Conservation (phyloP, 2,113 vertebrate species). For the Oceanodroma tethys region DNA sequence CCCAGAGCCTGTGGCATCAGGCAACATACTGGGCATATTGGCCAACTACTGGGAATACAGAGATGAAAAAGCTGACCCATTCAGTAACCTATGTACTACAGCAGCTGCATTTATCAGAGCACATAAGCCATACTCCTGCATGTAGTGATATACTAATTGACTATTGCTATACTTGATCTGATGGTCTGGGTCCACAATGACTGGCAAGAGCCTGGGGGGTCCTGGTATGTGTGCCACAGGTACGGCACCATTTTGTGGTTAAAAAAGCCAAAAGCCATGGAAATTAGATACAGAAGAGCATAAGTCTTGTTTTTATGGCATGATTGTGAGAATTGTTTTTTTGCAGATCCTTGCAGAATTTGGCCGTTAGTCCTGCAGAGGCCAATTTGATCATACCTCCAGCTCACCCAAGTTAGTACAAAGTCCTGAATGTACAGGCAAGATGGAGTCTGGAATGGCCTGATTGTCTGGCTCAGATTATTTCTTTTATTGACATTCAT, state of each 20-base stretch:
- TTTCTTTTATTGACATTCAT: not conserved
- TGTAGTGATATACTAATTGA: not conserved
- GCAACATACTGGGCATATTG: too few species aligned
- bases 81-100: not conserved
- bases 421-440: not conserved
- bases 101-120: not conserved
- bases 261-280: not conserved
- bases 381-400: not conserved
- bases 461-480: not conserved
- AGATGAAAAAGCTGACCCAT: not conserved
- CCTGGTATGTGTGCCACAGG: not conserved
- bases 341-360: not conserved
- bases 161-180: not conserved
- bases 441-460: not conserved
- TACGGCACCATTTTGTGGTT: not conserved
- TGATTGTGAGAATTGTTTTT: not conserved
- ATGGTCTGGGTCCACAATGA: not conserved
- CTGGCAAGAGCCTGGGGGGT: not conserved
- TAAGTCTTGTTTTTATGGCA: not conserved
- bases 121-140: rapidly evolving
- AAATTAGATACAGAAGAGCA: not conserved
- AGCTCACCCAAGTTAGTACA: not conserved
- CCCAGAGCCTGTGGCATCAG: not conserved
- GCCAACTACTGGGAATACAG: not conserved
- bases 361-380: not conserved